phyloP scores from a whole-genome alignment of 2,113 vertebrate genomes.

The Megalops atlanticus region DNA sequence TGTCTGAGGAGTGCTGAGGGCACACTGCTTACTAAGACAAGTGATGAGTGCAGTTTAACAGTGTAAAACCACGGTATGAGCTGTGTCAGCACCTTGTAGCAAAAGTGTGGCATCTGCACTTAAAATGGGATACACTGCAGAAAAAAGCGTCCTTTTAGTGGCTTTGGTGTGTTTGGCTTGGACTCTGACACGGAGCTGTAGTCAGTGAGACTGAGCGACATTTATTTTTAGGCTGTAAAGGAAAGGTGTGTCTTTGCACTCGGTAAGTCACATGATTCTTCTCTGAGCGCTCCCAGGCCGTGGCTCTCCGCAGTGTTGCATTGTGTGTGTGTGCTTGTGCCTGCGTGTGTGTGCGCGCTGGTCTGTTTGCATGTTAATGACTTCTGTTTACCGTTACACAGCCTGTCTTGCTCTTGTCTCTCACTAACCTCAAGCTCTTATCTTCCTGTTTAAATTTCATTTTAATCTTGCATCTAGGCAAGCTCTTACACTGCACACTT shows the following conservation, averaged over 20 bases:
- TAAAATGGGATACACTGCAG: slow-evolving; percentile 27
- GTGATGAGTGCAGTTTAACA: not conserved
- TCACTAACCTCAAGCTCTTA: too few relatives aligned
- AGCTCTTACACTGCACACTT: too few relatives aligned
- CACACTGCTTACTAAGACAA: not conserved
- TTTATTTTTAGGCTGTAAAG: slow-evolving; percentile 55
- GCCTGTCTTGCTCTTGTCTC: too few relatives aligned
- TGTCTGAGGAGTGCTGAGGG: not conserved
- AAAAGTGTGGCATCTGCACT: slow-evolving; percentile 19
- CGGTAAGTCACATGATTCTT: slow-evolving; percentile 41
- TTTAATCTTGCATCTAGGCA: too few relatives aligned
- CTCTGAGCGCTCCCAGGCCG: slow-evolving; percentile 9
- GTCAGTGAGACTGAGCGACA: slow-evolving; percentile 36
- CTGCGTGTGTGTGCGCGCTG: not conserved
- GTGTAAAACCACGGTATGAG: slow-evolving; percentile 9
- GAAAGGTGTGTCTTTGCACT: slow-evolving; percentile 60
- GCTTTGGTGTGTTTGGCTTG: slow-evolving; percentile 39
- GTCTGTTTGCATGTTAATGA: too few relatives aligned
- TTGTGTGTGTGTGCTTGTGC: not conserved
- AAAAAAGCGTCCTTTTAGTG: slow-evolving; percentile 42
- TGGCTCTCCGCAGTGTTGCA: slow-evolving; percentile 35
- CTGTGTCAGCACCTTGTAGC: slow-evolving; percentile 17
- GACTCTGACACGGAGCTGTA: slow-evolving; percentile 34
- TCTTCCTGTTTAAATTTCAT: too few relatives aligned
- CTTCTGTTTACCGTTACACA: too few relatives aligned